phyloP scores from a whole-genome alignment of 1,140 invertebrate species.

The Carcinoscorpius rotundicauda region DNA sequence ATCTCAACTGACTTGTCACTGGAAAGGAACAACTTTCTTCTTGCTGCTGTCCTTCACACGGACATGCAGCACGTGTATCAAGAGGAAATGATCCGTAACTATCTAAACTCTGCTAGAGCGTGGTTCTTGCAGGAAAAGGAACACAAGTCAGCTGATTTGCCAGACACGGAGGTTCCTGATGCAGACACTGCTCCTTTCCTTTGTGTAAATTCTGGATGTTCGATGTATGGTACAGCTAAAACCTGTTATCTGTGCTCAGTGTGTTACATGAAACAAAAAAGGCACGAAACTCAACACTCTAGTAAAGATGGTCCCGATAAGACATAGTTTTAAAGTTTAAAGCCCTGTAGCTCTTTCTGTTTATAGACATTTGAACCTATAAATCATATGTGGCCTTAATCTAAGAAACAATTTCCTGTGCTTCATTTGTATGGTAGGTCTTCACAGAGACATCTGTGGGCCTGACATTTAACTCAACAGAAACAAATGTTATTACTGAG shows the following conservation, averaged over 20 bases:
- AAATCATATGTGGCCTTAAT: too few species aligned
- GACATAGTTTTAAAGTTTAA: too few species aligned
- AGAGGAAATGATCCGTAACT: conserved; percentile 73
- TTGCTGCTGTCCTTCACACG: conserved; percentile 54
- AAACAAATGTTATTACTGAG: too few species aligned
- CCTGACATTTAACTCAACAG: too few species aligned
- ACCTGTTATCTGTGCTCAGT: conserved; percentile 40
- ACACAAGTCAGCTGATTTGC: conserved; percentile 17
- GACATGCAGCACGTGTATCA: conserved; percentile 56
- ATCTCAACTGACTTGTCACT: too few species aligned
- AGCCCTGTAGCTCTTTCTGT: too few species aligned
- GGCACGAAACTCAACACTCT: conserved; percentile 6
- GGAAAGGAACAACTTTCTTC: conserved; percentile 25
- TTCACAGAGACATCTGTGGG: too few species aligned
- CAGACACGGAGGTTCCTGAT: too few species aligned
- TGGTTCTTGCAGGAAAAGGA: conserved; percentile 43
- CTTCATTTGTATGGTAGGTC: too few species aligned
- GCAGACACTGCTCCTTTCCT: background rate
- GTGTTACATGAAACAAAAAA: conserved; percentile 36
- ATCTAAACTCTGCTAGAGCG: conserved; percentile 58
- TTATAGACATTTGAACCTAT: too few species aligned
- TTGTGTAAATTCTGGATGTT: conserved; percentile 36
- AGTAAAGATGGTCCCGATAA: too few species aligned
- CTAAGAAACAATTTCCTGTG: too few species aligned
- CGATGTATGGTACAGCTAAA: conserved; percentile 36